These are phyloP conservation scores for Tigriopus californicus DNA, from an alignment of 2,888 invertebrate species.

Conservation along the genomic window DNA sequence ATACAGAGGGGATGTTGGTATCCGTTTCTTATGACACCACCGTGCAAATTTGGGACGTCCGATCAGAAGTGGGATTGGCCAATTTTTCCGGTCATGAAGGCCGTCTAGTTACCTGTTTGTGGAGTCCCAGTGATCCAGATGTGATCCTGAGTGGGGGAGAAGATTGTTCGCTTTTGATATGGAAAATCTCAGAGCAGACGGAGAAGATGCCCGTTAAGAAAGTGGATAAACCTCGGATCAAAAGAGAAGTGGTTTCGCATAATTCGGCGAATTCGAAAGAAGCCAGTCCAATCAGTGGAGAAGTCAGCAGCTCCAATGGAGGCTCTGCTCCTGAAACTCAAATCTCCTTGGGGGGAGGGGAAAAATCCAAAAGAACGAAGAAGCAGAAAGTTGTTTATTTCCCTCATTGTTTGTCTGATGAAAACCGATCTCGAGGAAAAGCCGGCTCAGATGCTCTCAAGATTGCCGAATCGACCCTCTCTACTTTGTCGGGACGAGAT, in stretches of 20 bases:
- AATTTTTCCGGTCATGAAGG: conserved; percentile 39
- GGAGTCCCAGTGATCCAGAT: conserved; percentile 43
- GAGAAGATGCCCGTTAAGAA: neutral
- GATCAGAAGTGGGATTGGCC: conserved; percentile 34
- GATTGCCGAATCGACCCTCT: too few species aligned
- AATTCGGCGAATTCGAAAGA: neutral
- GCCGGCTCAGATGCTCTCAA: too few species aligned
- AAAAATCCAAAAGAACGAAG: conserved; percentile 12
- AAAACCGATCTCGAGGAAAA: too few species aligned
- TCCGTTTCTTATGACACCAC: conserved; percentile 49
- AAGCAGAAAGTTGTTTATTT: neutral
- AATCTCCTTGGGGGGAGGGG: neutral
- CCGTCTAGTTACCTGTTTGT: conserved; percentile 38
- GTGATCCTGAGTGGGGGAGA: conserved; percentile 44
- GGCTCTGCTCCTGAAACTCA: neutral
- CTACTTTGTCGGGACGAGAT: too few species aligned
- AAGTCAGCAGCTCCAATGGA: neutral
- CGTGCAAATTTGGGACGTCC: conserved; percentile 46
- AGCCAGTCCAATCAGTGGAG: neutral
- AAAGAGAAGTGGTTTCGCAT: neutral
- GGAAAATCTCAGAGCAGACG: conserved; percentile 37
- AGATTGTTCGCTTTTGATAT: conserved; percentile 44
- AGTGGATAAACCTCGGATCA: conserved; percentile 1
- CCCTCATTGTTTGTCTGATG: neutral
- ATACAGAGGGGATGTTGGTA: conserved; percentile 41